Evolutionary conservation across 2,888 invertebrate genomes (phyloP), one percentile per base, ranked within the genome.

Genomic region (Schizaphis graminum): DNA sequence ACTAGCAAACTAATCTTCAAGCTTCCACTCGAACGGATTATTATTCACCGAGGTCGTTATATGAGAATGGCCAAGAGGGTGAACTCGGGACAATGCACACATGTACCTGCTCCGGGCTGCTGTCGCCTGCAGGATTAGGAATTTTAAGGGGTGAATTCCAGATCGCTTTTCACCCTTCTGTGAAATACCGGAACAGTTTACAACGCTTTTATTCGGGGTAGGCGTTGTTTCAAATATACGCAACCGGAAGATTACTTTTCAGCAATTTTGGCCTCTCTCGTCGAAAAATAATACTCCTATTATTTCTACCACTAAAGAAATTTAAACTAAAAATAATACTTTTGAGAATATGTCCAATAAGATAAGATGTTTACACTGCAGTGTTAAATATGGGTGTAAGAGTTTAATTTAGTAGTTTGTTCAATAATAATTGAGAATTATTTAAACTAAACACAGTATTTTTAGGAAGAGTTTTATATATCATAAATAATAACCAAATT

Each of bases 21-120:
- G 86, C 94, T 94, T 94, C 90, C 94, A 94, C 94, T 94, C 91
- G 94, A 91, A 94, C 53, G 94, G 91, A 91, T 94, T 94, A 86
- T 91, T 91, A 89, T 85, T 85, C 90, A 53, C 85, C 49, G 47
- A 85, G 84, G 86, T 53, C 67, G 86, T 94, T 90, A 89, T 44
- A 49, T 67, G 91, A 90, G 35, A 57, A 88, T 26, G 86, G 87
- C 85, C 47, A 44, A 49, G 57, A 89, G 85, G 85, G 91, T 56
- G 93, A n/a, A 61, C 53, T n/a, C 41, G 41, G 77, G 26, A n/a
- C 8, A 77, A 61, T 28, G 89, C 77, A 77, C 90, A 91, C 77
- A 77, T 88, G 93, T 93, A 93, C 93, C 84, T 85, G 84, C 84
- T 89, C 26, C 7, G n/a, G 77, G 53, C 90, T 35, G 85, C 41